phyloP scores from a whole-genome alignment of 2,113 vertebrate species.

The Zingel zingel region DNA sequence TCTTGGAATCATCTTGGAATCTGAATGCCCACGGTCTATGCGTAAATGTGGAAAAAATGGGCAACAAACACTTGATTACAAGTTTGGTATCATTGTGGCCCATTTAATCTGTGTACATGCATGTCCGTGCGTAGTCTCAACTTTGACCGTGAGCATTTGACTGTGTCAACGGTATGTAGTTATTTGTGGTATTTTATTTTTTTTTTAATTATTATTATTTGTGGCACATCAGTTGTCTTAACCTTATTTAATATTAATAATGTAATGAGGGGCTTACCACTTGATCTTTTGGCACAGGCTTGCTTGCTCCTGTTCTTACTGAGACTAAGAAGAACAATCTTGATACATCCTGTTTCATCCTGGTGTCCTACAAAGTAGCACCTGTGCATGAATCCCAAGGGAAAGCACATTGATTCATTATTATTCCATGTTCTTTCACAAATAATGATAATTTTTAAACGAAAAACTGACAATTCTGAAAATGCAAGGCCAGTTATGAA shows the following conservation, averaged over 20 bases:
- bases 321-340: constrained; percentile 30
- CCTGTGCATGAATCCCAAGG: constrained; percentile 55
- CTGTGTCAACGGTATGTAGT: background rate
- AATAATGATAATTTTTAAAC: constrained; percentile 31
- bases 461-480: constrained; percentile 17
- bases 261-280: constrained; percentile 32
- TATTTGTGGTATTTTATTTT: background rate
- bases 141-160: background rate
- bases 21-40: background rate
- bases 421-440: constrained; percentile 17
- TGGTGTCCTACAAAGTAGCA: constrained; percentile 54
- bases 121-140: background rate
- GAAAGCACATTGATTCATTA: constrained; percentile 37
- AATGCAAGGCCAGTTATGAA: constrained; percentile 22
- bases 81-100: background rate
- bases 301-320: constrained; percentile 42
- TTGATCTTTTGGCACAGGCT: constrained; percentile 15
- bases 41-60: background rate
- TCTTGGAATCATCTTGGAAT: constrained; percentile 19
- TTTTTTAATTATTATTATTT: background rate
- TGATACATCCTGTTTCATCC: constrained; percentile 22
- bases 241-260: background rate
- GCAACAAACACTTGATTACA: background rate
- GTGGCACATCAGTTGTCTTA: constrained; percentile 23
- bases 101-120: background rate